These are phyloP conservation scores for Caenorhabditis afra DNA, from an alignment of 2,888 invertebrate genomes.

Conservation along the genomic window DNA sequence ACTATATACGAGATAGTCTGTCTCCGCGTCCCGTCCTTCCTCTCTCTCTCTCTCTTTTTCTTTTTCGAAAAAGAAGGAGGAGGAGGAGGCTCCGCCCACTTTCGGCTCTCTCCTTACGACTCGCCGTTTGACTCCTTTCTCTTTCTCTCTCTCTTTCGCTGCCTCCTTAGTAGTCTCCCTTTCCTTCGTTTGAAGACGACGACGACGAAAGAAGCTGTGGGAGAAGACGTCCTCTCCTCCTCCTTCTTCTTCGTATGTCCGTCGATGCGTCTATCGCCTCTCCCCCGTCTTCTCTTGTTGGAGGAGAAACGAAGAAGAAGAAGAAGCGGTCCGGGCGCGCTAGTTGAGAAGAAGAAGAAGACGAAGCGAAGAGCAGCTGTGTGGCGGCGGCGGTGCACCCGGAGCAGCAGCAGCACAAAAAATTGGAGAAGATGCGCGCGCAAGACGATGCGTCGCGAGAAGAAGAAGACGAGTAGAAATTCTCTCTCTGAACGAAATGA, in stretches of 20 bases:
- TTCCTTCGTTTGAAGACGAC: conserved; percentile 1
- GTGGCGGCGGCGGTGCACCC: too few relatives aligned
- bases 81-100: background rate
- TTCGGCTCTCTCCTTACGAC: conserved; percentile 30
- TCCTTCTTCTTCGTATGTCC: conserved; percentile 38
- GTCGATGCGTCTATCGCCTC: conserved; percentile 28
- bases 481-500: too few relatives aligned
- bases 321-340: background rate
- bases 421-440: too few relatives aligned
- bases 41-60: conserved; percentile 6
- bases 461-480: too few relatives aligned
- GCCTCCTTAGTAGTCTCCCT: background rate
- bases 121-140: conserved; percentile 45
- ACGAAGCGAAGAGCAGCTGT: too few relatives aligned
- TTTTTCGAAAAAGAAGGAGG: background rate
- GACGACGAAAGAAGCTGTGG: conserved; percentile 1
- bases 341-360: conserved; percentile 6
- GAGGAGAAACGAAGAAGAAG: conserved; percentile 10
- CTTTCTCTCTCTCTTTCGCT: background rate
- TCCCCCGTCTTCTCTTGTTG: background rate
- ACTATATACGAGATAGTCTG: too few relatives aligned
- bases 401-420: too few relatives aligned
- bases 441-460: too few relatives aligned
- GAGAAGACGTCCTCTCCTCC: conserved; percentile 22
- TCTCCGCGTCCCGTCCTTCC: conserved; percentile 8